phyloP scores from a whole-genome alignment of 2,888 invertebrate species.

The Trissoscelio sp. region DNA sequence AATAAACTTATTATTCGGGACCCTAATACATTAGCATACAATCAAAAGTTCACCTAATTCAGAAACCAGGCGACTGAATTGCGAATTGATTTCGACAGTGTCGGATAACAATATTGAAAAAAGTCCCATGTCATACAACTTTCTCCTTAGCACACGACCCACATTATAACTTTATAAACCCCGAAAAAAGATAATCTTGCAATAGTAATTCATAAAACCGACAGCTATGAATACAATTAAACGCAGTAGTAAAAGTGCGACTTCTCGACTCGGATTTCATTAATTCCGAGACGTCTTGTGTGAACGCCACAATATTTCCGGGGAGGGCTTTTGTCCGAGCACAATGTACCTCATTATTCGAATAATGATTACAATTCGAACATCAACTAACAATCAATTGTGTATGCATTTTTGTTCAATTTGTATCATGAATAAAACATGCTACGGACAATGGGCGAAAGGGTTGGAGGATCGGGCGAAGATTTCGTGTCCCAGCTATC shows the following conservation, averaged over 20 bases:
- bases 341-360: constrained; percentile 49
- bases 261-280: constrained; percentile 14
- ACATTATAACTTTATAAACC: constrained; percentile 12
- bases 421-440: constrained; percentile 49
- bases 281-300: neutral
- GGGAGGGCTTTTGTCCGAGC: constrained; percentile 18
- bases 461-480: constrained; percentile 7
- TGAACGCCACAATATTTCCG: constrained; percentile 5
- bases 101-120: constrained; percentile 3
- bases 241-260: constrained; percentile 9
- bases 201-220: constrained; percentile 15
- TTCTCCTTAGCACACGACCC: constrained; percentile 2
- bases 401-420: constrained; percentile 44
- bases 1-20: constrained; percentile 17
- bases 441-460: constrained; percentile 43
- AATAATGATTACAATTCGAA: constrained; percentile 47
- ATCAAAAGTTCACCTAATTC: constrained; percentile 14
- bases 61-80: neutral
- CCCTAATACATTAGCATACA: constrained; percentile 23
- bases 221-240: constrained; percentile 31
- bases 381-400: constrained; percentile 42
- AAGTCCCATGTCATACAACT: constrained; percentile 6
- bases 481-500: constrained; percentile 39
- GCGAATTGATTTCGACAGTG: constrained; percentile 8
- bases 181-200: constrained; percentile 24